A percentile compares a stretch with the other conserved stretches of the same genome.
These are phyloP conservation scores for Anguilla marmorata DNA, from an alignment of 2,797 vertebrate species.

Conservation along the genomic window DNA sequence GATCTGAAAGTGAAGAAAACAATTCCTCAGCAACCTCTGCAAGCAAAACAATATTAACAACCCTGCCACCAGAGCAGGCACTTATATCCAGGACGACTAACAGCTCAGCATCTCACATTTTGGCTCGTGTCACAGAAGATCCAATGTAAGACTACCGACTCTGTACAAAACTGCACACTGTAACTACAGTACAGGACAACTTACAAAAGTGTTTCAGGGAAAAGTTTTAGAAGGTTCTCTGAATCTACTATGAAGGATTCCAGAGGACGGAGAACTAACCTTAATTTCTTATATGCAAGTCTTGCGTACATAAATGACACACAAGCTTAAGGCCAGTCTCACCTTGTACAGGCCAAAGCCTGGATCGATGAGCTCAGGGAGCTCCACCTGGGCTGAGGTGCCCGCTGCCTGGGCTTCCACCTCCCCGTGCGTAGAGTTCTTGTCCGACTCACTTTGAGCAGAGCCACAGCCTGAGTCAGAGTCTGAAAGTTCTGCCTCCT, in stretches of 20 bases:
- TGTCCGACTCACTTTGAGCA: slow-evolving; percentile 90
- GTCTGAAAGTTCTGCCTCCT: slow-evolving; percentile 89
- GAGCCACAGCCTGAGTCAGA: slow-evolving; percentile 92
- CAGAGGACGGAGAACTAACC: neutral
- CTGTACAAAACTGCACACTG: neutral
- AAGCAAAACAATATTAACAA: neutral
- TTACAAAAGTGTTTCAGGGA: neutral
- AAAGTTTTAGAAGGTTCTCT: neutral
- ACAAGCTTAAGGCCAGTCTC: slow-evolving; percentile 29
- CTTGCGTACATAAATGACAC: neutral
- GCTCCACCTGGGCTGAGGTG: slow-evolving; percentile 63
- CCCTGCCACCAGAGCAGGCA: neutral
- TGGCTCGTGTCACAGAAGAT: neutral
- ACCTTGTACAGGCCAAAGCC: slow-evolving; percentile 90
- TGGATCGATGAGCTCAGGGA: slow-evolving; percentile 66
- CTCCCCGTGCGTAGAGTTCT: slow-evolving; percentile 88
- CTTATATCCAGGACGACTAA: neutral
- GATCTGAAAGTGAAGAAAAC: slow-evolving; percentile 64
- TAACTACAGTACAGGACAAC: neutral
- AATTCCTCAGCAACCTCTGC: neutral
- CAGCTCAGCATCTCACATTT: neutral
- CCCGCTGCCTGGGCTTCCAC: slow-evolving; percentile 72
- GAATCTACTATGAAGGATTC: too few species aligned
- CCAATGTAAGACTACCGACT: neutral
- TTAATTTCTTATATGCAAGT: neutral